Evolutionary conservation across 2,888 invertebrate species (phyloP), one percentile per base, ranked within the genome.

Genomic region (Altica lythri): DNA sequence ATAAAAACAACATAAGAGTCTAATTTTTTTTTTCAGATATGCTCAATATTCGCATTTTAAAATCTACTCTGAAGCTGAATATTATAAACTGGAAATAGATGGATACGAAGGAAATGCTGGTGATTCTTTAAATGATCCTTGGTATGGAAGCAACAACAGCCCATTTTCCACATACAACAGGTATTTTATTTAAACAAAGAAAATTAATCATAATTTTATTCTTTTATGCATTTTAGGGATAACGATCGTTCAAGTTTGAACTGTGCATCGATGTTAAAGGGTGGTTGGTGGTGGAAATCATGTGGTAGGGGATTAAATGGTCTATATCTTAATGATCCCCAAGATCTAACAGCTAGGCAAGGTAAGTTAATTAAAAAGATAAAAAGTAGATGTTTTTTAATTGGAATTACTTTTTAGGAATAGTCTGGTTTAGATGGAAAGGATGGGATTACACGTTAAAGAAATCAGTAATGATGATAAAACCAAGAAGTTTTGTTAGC

Each of bases 261-360:
- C 75, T 93, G 93, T 72, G 93, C 93, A 14, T 92, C 92, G 10
- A 93, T 93, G 93, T 80, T 94, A 63, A 93, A 93, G 77, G 93
- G 93, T 44, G 93, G 93, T 3, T 94, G 93, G 93, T 94, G 93
- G 93, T 93, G 93, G 93, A 92, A 93, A 72, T 92, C 92, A 0
- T 94, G 93, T 71, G 93, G 93, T 16, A 83, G 93, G 68, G 93
- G 93, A 5, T 82, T 94, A 17, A 94, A 94, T 72, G 93, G 93
- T 9, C 83, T 93, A 22, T 93, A 94, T 72, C 79, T 93, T 37
- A 92, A 92, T 68, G 92, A 93, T 76, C 92, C 92, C 1, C 92
- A 92, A 76, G 92, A 93, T 77, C 81, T 92, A 57, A 92, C 92
- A 38, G 92, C 92, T 53, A 82, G 92, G 72, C 92, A 93, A 86